Evolutionary conservation across 2,888 invertebrate species (phyloP).

Genomic region (Drosophila colorata): DNA sequence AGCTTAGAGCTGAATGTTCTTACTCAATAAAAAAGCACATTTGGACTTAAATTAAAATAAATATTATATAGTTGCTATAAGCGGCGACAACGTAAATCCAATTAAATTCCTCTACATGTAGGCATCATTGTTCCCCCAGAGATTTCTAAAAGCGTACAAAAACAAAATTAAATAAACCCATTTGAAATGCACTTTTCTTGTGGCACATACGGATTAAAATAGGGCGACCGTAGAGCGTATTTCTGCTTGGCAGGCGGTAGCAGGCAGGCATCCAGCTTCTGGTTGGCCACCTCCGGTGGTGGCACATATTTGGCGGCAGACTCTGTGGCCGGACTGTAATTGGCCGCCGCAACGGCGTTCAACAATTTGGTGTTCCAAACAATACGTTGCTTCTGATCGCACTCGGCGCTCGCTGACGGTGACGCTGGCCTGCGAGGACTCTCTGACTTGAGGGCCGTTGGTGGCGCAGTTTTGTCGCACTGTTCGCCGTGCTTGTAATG

Average conservation of each 20-base stretch:
- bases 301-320: constrained; percentile 34
- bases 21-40: background rate
- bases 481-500: constrained; percentile 22
- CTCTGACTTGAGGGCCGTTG: no score
- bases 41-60: background rate
- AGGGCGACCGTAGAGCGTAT: constrained; percentile 38
- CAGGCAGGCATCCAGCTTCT: background rate
- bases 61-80: no score
- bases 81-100: background rate
- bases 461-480: no score
- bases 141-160: constrained; percentile 37
- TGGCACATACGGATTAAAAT: constrained; percentile 46
- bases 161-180: background rate
- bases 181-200: background rate
- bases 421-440: background rate
- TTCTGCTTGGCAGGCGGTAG: constrained; percentile 16
- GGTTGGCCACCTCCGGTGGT: background rate
- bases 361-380: constrained; percentile 37
- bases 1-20: background rate
- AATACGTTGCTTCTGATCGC: background rate
- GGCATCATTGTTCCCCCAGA: constrained; percentile 33
- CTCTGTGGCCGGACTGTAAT: constrained; percentile 50
- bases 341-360: constrained; percentile 58
- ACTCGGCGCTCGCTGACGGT: background rate
- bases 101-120: constrained; percentile 8